These are phyloP conservation scores for Drosophila robusta DNA, from an alignment of 2,888 invertebrate genomes.

Conservation along the genomic window DNA sequence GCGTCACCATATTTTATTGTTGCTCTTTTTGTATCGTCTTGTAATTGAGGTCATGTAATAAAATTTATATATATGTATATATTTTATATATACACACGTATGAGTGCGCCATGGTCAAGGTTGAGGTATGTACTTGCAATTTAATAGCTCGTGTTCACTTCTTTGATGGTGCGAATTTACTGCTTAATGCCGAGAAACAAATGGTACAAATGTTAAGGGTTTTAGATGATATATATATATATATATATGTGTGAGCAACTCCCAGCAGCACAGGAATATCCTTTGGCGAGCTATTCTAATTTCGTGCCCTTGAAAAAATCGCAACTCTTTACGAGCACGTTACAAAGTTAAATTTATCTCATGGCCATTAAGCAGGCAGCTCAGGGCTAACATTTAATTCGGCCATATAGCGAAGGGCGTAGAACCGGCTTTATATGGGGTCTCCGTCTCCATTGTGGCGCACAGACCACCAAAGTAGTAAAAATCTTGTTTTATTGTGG, in stretches of 20 bases:
- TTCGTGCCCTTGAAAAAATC: conserved; percentile 16
- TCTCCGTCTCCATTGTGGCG: conserved; percentile 30
- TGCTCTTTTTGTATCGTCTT: conserved; percentile 29
- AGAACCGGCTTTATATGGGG: conserved; percentile 42
- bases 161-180: conserved; percentile 34
- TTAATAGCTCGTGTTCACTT: conserved; percentile 34
- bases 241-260: no score
- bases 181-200: conserved; percentile 2
- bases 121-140: conserved; percentile 26
- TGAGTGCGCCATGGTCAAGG: conserved; percentile 18
- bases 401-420: conserved; percentile 42
- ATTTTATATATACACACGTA: conserved; percentile 4
- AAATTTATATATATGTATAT: conserved; percentile 31
- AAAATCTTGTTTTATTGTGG: conserved; percentile 73
- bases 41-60: conserved; percentile 67
- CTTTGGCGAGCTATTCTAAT: conserved; percentile 29
- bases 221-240: not conserved
- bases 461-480: conserved; percentile 66
- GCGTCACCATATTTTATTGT: conserved; percentile 53
- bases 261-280: not conserved
- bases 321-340: conserved; percentile 51
- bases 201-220: not conserved
- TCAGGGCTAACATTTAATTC: conserved; percentile 62
- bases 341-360: conserved; percentile 53
- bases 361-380: conserved; percentile 33